Percentiles rank a stretch among this genome's conserved stretches.
phyloP scores from a whole-genome alignment of 1,140 invertebrate species.

The Rhopalosiphum maidis region DNA sequence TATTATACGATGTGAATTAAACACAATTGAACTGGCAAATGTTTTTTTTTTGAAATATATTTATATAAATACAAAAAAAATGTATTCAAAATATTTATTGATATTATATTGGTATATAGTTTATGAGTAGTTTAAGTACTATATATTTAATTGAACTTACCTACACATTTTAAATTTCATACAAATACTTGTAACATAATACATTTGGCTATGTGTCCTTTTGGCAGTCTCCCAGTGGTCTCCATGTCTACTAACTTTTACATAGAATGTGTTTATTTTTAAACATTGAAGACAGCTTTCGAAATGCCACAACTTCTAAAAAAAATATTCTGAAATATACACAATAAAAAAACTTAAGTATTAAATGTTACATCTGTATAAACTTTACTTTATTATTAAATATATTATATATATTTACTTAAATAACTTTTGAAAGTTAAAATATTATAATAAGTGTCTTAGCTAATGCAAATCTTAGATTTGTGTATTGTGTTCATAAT shows the following conservation, averaged over 20 bases:
- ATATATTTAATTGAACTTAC: constrained; percentile 16
- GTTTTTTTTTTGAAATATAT: background rate
- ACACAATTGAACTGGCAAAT: background rate
- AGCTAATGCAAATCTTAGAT: background rate
- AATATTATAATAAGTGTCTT: background rate
- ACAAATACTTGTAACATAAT: constrained; percentile 50
- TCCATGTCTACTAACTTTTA: constrained; percentile 18
- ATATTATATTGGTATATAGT: background rate
- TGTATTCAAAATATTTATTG: background rate
- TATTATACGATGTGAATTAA: background rate
- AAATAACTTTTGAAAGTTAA: background rate
- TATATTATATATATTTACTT: background rate
- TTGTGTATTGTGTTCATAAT: background rate
- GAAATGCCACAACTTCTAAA: constrained; percentile 32
- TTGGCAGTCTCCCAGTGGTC: constrained; percentile 24
- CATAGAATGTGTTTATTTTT: constrained; percentile 48
- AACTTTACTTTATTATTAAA: constrained; percentile 10
- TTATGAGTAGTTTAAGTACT: too few relatives aligned
- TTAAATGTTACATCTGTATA: background rate
- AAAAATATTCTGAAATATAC: background rate
- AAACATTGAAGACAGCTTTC: constrained; percentile 33
- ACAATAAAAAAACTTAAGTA: background rate
- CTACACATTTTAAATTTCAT: constrained; percentile 20
- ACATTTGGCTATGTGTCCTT: constrained; percentile 37
- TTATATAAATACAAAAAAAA: background rate